These are phyloP conservation scores for Drosophila subobscura DNA, from an alignment of 1,140 invertebrate species.

Conservation along the genomic window DNA sequence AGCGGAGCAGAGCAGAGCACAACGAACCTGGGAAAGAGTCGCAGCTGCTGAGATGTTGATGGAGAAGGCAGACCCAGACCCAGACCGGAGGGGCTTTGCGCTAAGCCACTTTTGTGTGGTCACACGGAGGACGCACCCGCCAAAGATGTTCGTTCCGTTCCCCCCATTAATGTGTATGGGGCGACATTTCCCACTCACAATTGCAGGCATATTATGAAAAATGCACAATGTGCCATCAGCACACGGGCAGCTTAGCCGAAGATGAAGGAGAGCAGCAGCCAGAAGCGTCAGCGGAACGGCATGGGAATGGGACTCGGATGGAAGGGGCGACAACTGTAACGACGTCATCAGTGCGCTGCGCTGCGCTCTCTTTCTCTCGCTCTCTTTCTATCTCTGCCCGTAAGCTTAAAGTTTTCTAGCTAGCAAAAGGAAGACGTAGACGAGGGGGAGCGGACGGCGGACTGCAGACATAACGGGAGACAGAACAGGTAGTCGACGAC, in stretches of 20 bases:
- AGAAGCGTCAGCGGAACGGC: no score
- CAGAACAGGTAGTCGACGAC: conserved; percentile 38
- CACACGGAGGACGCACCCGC: conserved; percentile 36
- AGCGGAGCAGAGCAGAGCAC: conserved; percentile 7
- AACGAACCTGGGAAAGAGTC: not conserved
- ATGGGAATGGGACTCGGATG: not conserved
- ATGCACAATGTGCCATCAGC: conserved; percentile 72
- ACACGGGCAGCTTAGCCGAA: conserved; percentile 40
- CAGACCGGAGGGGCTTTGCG: conserved; percentile 20
- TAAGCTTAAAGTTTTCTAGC: conserved; percentile 64
- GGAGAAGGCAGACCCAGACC: not conserved
- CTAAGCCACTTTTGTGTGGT: conserved; percentile 55
- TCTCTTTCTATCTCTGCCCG: not conserved
- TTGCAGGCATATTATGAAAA: conserved; percentile 71
- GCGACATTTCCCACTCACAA: conserved; percentile 53
- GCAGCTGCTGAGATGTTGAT: no score
- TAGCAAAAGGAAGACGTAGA: conserved; percentile 3
- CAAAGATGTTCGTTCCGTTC: conserved; percentile 19
- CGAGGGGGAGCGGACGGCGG: not conserved
- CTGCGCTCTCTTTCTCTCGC: not conserved
- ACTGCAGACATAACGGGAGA: not conserved
- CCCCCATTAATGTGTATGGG: conserved; percentile 49
- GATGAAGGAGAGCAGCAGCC: not conserved
- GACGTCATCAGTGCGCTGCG: conserved; percentile 39
- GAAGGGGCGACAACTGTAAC: conserved; percentile 40